A percentile compares a stretch with the other conserved stretches of the same genome.
phyloP scores from a whole-genome alignment of 2,113 vertebrate species.

The Hypanus sabinus region DNA sequence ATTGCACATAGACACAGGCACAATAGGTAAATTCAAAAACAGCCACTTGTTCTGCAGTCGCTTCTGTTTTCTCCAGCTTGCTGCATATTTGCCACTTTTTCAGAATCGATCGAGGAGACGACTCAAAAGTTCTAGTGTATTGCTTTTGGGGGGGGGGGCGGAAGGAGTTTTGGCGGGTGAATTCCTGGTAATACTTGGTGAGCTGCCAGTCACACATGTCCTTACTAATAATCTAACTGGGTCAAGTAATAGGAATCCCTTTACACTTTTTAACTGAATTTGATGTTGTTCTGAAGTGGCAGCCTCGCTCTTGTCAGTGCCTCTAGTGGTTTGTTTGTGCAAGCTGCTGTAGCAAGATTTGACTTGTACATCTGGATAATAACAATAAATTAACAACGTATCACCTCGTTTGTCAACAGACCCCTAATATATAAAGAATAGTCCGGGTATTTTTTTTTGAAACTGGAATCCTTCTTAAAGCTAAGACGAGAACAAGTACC shows the following conservation, averaged over 20 bases:
- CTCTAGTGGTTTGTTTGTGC: slow-evolving; percentile 44
- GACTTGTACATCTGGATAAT: slow-evolving; percentile 41
- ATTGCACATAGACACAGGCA: slow-evolving; percentile 48
- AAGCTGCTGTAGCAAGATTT: slow-evolving; percentile 35
- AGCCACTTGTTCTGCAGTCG: slow-evolving; percentile 50
- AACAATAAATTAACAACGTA: slow-evolving; percentile 41
- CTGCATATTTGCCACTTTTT: slow-evolving; percentile 51
- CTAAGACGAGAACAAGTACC: neutral
- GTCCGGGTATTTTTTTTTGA: neutral
- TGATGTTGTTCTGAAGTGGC: slow-evolving; percentile 47
- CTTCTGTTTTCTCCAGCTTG: slow-evolving; percentile 46
- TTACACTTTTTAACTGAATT: slow-evolving; percentile 53
- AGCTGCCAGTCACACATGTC: slow-evolving; percentile 58
- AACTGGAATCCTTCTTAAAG: neutral
- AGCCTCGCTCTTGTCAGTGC: slow-evolving; percentile 44
- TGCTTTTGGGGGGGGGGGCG: slow-evolving; percentile 43
- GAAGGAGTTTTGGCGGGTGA: slow-evolving; percentile 50
- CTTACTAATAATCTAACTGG: slow-evolving; percentile 58
- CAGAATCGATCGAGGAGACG: slow-evolving; percentile 47
- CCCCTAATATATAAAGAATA: slow-evolving; percentile 31
- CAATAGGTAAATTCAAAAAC: slow-evolving; percentile 53
- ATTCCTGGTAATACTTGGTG: slow-evolving; percentile 58
- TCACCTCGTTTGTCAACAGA: slow-evolving; percentile 49
- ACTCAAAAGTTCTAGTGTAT: slow-evolving; percentile 52
- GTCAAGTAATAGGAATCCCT: slow-evolving; percentile 56